Percentiles rank a stretch among this genome's conserved stretches.
phyloP scores from a whole-genome alignment of 2,113 vertebrate species.

The Eubucco bourcierii region DNA sequence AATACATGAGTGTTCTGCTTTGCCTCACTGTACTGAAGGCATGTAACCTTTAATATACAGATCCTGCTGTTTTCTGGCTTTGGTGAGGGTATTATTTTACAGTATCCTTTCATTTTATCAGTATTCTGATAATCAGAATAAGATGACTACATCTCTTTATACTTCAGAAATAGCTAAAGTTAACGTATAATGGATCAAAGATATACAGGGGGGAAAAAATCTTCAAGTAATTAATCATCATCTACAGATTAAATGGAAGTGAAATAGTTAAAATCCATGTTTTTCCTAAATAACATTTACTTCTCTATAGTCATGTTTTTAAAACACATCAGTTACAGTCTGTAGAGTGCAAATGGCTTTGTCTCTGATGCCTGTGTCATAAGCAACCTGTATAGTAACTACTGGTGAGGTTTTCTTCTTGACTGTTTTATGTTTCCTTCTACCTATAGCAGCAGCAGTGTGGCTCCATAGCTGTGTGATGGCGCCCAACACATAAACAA shows the following conservation, averaged over 20 bases:
- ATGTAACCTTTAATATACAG: neutral
- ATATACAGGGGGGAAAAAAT: neutral
- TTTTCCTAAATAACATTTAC: neutral
- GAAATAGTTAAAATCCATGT: neutral
- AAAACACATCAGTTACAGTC: neutral
- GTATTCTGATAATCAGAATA: neutral
- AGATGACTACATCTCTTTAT: neutral
- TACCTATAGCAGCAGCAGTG: neutral
- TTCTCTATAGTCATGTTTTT: neutral
- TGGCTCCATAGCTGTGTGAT: neutral
- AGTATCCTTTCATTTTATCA: neutral
- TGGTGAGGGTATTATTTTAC: neutral
- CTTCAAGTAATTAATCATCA: neutral
- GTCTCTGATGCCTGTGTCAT: neutral
- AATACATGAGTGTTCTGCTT: slow-evolving; percentile 19
- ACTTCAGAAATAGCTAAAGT: neutral
- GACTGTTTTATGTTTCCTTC: neutral
- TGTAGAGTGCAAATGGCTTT: neutral
- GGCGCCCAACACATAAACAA: neutral
- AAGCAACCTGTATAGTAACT: neutral
- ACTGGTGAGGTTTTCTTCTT: neutral
- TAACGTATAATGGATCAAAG: neutral
- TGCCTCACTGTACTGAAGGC: neutral
- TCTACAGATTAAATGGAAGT: neutral
- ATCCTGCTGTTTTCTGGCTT: neutral